Evolutionary conservation across 2,113 vertebrate genomes (phyloP).

Genomic region (Xenus cinereus): DNA sequence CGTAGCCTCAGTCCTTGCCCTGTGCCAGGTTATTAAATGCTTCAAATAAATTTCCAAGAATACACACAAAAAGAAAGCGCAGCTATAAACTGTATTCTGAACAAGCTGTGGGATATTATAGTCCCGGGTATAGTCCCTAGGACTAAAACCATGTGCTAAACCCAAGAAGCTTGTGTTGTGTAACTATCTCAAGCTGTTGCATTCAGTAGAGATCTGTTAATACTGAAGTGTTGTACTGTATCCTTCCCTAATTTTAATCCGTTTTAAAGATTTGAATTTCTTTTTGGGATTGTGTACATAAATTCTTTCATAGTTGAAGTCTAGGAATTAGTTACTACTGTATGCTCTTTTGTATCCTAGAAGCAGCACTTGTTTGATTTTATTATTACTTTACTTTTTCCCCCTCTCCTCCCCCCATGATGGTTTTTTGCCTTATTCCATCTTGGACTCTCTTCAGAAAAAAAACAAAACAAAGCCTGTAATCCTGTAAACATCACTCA

Average conservation of each 20-base stretch:
- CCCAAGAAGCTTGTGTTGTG: background rate
- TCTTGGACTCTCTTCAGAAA: background rate
- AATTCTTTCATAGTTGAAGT: background rate
- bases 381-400: background rate
- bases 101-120: background rate
- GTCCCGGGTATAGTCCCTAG: background rate
- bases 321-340: background rate
- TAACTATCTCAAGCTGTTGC: background rate
- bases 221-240: background rate
- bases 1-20: background rate
- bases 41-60: background rate
- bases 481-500: background rate
- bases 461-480: background rate
- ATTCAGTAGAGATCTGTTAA: background rate
- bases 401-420: background rate
- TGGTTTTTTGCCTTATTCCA: background rate
- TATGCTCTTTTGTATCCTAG: background rate
- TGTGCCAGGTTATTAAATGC: background rate
- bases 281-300: background rate
- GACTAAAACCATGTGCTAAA: background rate
- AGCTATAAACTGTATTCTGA: background rate
- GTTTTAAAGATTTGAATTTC: background rate
- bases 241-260: background rate
- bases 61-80: background rate
- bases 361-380: background rate